Evolutionary conservation across 1,140 invertebrate genomes (phyloP), one percentile per base, ranked within the genome.

Genomic region (Plodia interpunctella): DNA sequence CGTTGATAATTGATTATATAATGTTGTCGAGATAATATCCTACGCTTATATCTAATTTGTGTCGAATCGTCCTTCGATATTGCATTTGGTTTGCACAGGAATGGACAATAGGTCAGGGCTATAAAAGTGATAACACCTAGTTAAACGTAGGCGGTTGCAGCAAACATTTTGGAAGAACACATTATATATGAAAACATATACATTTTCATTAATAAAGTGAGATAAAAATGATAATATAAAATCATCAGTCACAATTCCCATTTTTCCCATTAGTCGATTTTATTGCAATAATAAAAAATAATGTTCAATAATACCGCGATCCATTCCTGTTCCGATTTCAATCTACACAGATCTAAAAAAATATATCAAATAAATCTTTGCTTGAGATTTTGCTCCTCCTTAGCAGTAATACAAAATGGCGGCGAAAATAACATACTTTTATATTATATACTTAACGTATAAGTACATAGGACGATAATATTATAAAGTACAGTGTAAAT

Each of bases 1-100:
- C 11, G 28, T 1, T 44, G 54, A 68, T 49, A 18, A 51, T 1
- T 44, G 54, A 68, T 49, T 5, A 51, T 51, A 20, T 11, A 51
- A 51, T 17, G 18, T 10, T 20, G 49, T 17, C 49, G 20, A 20
- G 6, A 51, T 9, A 51, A 20, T 51, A 55, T 19, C 57, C 19
- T 38, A 58, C 51, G 44, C 9, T 60, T 65, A 55, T 53, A 15
- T 44, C 67, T 70, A 70, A 55, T 61, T 63, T 70, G 61, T 66
- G 54, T 70, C 49, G 49, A 19, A 18, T 51, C 20, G 18, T 11
- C 3, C 49, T 18, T 20, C 5, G 15, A 51, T 0, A 11, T 20
- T 51, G 9, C 19, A 8, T 20, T 51, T 20, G 49, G 10, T 20
- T 10, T 2, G 49, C 10, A 51, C 17, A 20, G 49, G 10, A 6